Percentiles rank a stretch among this genome's conserved stretches.
These are phyloP conservation scores for Drosophila nannoptera DNA, from an alignment of 1,140 invertebrate species.

Conservation along the genomic window DNA sequence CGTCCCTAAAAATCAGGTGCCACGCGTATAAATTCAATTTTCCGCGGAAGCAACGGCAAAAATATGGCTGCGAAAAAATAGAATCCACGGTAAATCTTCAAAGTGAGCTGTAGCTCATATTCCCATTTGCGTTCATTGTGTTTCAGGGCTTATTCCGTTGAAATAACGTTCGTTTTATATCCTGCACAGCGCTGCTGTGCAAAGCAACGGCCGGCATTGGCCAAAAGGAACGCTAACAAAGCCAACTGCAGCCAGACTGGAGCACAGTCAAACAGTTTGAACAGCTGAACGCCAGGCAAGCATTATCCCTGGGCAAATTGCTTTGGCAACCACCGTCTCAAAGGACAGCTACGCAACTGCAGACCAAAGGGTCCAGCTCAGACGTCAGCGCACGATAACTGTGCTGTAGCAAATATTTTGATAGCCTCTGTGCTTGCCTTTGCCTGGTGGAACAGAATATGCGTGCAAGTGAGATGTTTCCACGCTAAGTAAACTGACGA, in stretches of 20 bases:
- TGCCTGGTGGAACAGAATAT: neutral
- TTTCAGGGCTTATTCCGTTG: constrained; percentile 6
- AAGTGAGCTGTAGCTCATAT: constrained; percentile 23
- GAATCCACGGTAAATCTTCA: constrained; percentile 35
- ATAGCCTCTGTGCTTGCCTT: constrained; percentile 21
- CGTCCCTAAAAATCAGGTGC: constrained; percentile 25
- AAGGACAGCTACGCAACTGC: neutral
- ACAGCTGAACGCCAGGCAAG: neutral
- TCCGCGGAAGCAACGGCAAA: constrained; percentile 4
- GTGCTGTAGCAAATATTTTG: constrained; percentile 25
- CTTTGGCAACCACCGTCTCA: constrained; percentile 18
- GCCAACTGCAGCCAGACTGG: neutral
- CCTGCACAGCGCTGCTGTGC: neutral
- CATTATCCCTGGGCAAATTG: constrained; percentile 21
- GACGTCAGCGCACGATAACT: neutral
- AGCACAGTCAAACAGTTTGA: constrained; percentile 9
- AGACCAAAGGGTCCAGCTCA: constrained; percentile 1
- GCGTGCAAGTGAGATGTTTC: neutral
- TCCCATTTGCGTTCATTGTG: constrained; percentile 23
- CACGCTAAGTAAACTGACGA: neutral
- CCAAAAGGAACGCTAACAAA: constrained; percentile 10
- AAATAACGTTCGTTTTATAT: constrained; percentile 18
- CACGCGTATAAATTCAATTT: constrained; percentile 62
- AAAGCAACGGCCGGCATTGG: neutral
- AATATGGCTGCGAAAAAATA: constrained; percentile 20